Evolutionary conservation across 2,797 vertebrate genomes (phyloP).

Genomic region (Tauraco hartlaubi): DNA sequence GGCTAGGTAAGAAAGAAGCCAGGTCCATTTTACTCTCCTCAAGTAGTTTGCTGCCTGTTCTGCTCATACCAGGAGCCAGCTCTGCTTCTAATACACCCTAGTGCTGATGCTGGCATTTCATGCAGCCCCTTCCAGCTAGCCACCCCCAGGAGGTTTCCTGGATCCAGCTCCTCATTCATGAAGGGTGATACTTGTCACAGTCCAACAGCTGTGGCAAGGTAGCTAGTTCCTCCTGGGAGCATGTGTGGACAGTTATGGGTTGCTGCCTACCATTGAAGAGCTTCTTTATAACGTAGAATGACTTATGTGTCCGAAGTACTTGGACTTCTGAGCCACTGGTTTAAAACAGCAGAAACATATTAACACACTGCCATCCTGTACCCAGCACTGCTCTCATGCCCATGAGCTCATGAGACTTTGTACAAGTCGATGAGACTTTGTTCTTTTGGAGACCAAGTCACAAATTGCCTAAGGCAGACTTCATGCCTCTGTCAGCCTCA

Average conservation of each 20-base stretch:
- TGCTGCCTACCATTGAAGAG: background rate
- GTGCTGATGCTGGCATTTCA: background rate
- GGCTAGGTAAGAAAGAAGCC: background rate
- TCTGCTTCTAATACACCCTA: background rate
- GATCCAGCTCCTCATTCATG: background rate
- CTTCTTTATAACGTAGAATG: background rate
- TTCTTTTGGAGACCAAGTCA: background rate
- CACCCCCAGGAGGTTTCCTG: background rate
- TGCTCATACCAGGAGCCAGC: background rate
- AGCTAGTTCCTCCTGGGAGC: background rate
- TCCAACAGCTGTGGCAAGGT: background rate
- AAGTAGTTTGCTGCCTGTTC: background rate
- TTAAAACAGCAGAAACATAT: background rate
- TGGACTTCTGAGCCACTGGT: background rate
- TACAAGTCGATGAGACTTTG: background rate
- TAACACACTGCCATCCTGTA: background rate
- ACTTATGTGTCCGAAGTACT: background rate
- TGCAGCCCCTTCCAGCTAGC: background rate
- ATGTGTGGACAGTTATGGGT: fast-evolving
- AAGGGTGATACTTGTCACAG: background rate
- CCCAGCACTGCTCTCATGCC: background rate
- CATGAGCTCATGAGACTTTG: background rate
- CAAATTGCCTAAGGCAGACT: background rate
- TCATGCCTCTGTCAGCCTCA: background rate
- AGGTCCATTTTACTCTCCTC: background rate